Percentiles rank a stretch among this genome's conserved stretches.
Conservation (phyloP, 2,888 invertebrate genomes). For the Iselma pallidipennis region DNA sequence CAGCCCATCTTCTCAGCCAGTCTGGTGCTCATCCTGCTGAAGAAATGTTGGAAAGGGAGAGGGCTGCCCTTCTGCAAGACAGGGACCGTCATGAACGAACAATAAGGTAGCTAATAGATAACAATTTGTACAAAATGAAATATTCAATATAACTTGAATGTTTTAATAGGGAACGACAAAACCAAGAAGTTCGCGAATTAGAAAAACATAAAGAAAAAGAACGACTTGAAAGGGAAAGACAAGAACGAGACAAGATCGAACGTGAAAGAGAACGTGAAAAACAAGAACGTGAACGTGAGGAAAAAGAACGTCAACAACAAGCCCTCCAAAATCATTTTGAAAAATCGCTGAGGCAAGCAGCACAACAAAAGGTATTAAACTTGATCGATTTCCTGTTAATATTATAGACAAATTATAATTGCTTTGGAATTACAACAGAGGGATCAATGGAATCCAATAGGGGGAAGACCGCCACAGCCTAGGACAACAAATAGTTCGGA, state of each 20-base stretch:
- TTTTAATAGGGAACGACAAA: slow-evolving; percentile 64
- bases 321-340: slow-evolving; percentile 89
- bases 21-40: slow-evolving; percentile 52
- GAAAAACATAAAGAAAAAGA: slow-evolving; percentile 63
- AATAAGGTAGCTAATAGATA: slow-evolving; percentile 60
- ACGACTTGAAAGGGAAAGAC: slow-evolving; percentile 50
- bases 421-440: slow-evolving; percentile 49
- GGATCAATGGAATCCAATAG: slow-evolving; percentile 64
- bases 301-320: slow-evolving; percentile 67
- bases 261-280: slow-evolving; percentile 54
- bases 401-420: not conserved
- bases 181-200: slow-evolving; percentile 68
- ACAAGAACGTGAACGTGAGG: slow-evolving; percentile 58
- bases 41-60: slow-evolving; percentile 59
- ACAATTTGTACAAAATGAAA: not conserved
- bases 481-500: slow-evolving; percentile 46
- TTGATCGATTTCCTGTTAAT: not conserved
- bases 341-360: slow-evolving; percentile 75
- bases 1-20: slow-evolving; percentile 56
- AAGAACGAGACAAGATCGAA: slow-evolving; percentile 55
- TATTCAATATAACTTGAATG: no score
- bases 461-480: slow-evolving; percentile 60
- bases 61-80: slow-evolving; percentile 62
- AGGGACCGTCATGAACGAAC: slow-evolving; percentile 69
- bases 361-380: slow-evolving; percentile 71